A percentile compares a stretch with the other conserved stretches of the same genome.
Conservation (phyloP, 1,140 invertebrate species). For the Aphis gossypii region DNA sequence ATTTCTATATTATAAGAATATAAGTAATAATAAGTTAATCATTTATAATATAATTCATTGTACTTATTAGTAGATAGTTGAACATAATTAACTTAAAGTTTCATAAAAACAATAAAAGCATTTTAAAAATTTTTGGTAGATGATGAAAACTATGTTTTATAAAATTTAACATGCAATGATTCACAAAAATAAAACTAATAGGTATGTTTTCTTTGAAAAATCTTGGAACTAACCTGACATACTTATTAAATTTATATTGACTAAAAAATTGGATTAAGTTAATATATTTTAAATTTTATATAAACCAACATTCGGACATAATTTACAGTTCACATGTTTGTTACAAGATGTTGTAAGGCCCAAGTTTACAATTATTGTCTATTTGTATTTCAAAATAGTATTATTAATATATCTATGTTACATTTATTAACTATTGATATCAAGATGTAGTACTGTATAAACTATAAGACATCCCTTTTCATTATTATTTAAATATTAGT, state of each 20-base stretch:
- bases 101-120: not conserved
- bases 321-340: too few relatives aligned
- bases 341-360: too few relatives aligned
- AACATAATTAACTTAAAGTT: not conserved
- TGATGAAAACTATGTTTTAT: not conserved
- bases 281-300: too few relatives aligned
- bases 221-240: not conserved
- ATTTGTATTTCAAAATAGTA: not conserved
- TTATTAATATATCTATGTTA: too few relatives aligned
- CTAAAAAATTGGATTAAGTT: too few relatives aligned
- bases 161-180: too few relatives aligned
- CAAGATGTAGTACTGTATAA: not conserved
- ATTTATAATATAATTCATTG: not conserved
- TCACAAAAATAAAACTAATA: not conserved
- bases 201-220: not conserved
- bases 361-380: not conserved
- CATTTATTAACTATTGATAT: not conserved
- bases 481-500: not conserved
- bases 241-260: not conserved
- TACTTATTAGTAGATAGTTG: not conserved
- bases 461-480: too few relatives aligned
- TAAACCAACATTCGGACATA: too few relatives aligned
- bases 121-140: not conserved
- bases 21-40: too few relatives aligned
- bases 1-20: too few relatives aligned